phyloP scores from a whole-genome alignment of 2,888 invertebrate genomes.

The Deroplatys truncata region DNA sequence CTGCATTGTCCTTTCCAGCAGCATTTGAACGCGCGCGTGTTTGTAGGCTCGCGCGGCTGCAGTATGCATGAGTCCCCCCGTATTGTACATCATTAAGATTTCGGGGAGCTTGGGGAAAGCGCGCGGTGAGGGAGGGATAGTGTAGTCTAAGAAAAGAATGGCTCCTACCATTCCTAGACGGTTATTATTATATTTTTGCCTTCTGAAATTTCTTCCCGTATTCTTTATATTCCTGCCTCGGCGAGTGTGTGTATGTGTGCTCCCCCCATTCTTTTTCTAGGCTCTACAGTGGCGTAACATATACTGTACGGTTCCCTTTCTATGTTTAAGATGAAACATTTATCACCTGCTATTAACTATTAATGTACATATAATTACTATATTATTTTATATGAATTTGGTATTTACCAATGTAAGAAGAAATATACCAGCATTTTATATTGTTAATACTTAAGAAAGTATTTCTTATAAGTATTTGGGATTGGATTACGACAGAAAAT shows the following conservation, averaged over 20 bases:
- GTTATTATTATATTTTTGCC: constrained; percentile 14
- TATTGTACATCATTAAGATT: constrained; percentile 11
- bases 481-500: too few relatives aligned
- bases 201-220: constrained; percentile 11
- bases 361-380: too few relatives aligned
- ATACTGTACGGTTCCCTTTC: neutral
- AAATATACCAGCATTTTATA: too few relatives aligned
- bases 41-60: neutral
- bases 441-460: too few relatives aligned
- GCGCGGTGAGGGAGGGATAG: neutral
- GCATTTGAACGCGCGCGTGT: neutral
- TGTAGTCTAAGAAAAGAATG: constrained; percentile 3
- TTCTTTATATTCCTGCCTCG: neutral
- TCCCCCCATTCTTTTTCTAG: neutral
- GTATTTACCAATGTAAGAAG: too few relatives aligned
- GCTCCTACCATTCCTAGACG: neutral
- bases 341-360: too few relatives aligned
- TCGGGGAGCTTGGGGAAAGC: neutral
- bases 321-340: too few relatives aligned
- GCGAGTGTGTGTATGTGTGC: neutral
- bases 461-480: too few relatives aligned
- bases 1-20: neutral
- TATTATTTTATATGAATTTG: too few relatives aligned
- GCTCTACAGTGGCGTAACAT: neutral
- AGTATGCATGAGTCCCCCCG: neutral